Conservation (phyloP, 1,140 invertebrate genomes). For the Drosophila ambigua region DNA sequence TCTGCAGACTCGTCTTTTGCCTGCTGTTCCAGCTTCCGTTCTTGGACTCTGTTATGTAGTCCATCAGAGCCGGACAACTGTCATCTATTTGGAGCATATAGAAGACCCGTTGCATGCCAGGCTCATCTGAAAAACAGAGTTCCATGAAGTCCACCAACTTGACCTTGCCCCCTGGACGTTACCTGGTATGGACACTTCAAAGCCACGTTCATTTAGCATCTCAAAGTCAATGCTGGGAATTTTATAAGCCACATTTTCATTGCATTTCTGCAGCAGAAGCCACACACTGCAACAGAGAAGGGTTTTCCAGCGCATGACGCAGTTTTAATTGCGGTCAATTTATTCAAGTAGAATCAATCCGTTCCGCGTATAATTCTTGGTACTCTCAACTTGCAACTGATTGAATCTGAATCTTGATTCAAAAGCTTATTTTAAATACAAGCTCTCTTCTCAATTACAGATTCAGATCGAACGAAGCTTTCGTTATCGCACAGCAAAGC, state of each 20-base stretch:
- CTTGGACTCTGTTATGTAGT: slow-evolving; percentile 49
- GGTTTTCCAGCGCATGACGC: slow-evolving; percentile 51
- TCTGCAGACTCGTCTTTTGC: slow-evolving; percentile 43
- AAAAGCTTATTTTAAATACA: slow-evolving; percentile 22
- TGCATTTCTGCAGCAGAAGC: not conserved
- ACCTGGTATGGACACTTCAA: slow-evolving; percentile 74
- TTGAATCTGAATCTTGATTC: slow-evolving; percentile 24
- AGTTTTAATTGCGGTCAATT: slow-evolving; percentile 33
- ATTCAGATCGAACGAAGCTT: not conserved
- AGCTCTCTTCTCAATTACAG: slow-evolving; percentile 22
- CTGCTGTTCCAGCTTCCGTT: slow-evolving; percentile 57
- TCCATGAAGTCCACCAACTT: not conserved
- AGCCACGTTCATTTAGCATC: slow-evolving; percentile 48
- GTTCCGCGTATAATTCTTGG: slow-evolving; percentile 6
- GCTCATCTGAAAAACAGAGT: slow-evolving; percentile 43
- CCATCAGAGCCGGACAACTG: slow-evolving; percentile 61
- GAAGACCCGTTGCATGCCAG: slow-evolving; percentile 58
- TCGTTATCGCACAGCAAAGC: slow-evolving; percentile 28
- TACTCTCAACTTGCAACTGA: slow-evolving; percentile 25
- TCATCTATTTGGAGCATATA: slow-evolving; percentile 67
- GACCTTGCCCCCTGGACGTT: not conserved
- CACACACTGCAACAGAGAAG: not conserved
- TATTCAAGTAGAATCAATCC: slow-evolving; percentile 15
- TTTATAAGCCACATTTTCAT: slow-evolving; percentile 30
- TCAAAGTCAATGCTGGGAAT: slow-evolving; percentile 60